phyloP scores from a whole-genome alignment of 2,888 invertebrate species.

The Drosophila demipolita region DNA sequence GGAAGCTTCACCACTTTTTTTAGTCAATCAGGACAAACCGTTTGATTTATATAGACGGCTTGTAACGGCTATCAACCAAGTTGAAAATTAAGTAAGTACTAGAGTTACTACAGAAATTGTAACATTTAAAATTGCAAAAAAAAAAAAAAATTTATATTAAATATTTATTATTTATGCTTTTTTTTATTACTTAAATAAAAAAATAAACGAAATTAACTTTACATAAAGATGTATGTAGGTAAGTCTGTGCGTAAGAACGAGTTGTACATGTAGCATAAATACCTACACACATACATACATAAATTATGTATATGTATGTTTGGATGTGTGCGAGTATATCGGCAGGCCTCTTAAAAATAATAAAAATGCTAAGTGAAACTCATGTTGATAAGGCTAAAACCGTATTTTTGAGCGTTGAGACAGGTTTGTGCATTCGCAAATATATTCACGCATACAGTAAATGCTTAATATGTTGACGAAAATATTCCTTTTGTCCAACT shows the following conservation, averaged over 20 bases:
- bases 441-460: constrained; percentile 17
- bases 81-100: neutral
- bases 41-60: neutral
- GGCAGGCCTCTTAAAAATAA: constrained; percentile 37
- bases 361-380: constrained; percentile 16
- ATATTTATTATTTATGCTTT: neutral
- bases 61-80: neutral
- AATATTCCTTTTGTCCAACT: constrained; percentile 29
- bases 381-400: constrained; percentile 12
- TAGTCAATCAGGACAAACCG: neutral
- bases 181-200: neutral
- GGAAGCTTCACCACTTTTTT: neutral
- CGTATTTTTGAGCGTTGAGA: neutral
- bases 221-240: constrained; percentile 1
- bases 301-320: constrained; percentile 23
- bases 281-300: constrained; percentile 31
- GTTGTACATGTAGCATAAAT: constrained; percentile 40
- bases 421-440: constrained; percentile 5
- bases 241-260: constrained; percentile 26
- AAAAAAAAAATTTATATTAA: neutral
- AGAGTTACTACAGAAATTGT: neutral
- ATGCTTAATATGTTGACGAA: constrained; percentile 19
- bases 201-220: constrained; percentile 7
- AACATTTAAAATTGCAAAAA: neutral
- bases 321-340: constrained; percentile 23